Base-by-base conservation (phyloP, 2,888 invertebrate genomes). In the Drosophila villosipedis region DNA sequence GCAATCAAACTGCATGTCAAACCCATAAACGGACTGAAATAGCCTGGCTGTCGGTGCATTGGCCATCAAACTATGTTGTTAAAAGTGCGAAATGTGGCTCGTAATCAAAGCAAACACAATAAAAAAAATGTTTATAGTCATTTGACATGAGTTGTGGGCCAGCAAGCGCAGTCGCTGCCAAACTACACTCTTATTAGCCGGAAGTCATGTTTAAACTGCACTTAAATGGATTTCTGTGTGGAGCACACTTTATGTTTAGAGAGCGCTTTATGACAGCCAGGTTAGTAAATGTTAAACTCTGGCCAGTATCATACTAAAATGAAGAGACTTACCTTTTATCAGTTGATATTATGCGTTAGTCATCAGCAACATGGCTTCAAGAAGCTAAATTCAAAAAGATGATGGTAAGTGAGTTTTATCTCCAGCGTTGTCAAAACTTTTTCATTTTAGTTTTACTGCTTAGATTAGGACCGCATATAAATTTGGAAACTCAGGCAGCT, bases 1-100 rank as follows among this genome's bases (percentile, higher is more conserved):
- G 76, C 65, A 78, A 83, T 89, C 84, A 83, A 84, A 76, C 77
- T 84, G 84, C 89, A 87, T 89, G 84, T 89, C 89, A 87, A 89
- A 82, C 73, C 67, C 67, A 74, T 82, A 68, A 72, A 76, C 71
- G 60, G 19, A 50, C 37, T 41, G 41, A 49, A 70, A 64, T 47
- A 55, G 43, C 66, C 47, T 16, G 4, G 47, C 47, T 25, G 47
- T 7, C 25, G 50, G 35, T 22, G 54, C 73, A 86, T 63, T 85
- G 76, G 60, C 86, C 58, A 76, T 85, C 78, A 84, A 84, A 89
- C 89, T 83, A 84, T 78, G 69, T 60, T 60, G 68, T 83, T 75
- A 88, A 88, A 76, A 75, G 73, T 60, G 73, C 77, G 53, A 73
- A 77, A 77, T 70, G 76, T 68, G 67, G 59, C 55, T 58, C 60